phyloP scores from a whole-genome alignment of 2,113 vertebrate species.

The Physeter macrocephalus region DNA sequence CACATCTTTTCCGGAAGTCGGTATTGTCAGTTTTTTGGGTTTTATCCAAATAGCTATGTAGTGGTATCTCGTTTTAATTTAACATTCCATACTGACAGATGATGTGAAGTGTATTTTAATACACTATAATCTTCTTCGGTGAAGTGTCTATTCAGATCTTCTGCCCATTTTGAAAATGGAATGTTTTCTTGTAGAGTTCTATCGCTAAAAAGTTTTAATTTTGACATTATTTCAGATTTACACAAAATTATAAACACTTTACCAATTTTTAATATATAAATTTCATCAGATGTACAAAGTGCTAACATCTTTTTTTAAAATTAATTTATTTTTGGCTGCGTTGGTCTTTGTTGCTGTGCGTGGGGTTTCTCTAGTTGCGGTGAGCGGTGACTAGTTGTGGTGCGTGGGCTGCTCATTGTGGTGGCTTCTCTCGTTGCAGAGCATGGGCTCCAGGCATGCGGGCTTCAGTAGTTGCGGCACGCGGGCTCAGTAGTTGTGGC shows the following conservation, averaged over 20 bases:
- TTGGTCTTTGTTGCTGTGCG: too few relatives aligned
- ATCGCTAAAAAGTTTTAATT: not conserved
- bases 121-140: not conserved
- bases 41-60: not conserved
- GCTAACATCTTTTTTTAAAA: not conserved
- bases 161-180: not conserved
- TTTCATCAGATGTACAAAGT: not conserved
- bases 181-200: not conserved
- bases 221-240: not conserved
- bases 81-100: not conserved
- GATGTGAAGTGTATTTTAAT: not conserved
- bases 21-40: not conserved
- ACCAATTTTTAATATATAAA: not conserved
- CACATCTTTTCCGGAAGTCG: not conserved
- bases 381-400: too few relatives aligned
- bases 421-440: too few relatives aligned
- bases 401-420: too few relatives aligned
- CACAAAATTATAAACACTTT: not conserved
- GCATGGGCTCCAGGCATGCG: too few relatives aligned
- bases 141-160: not conserved
- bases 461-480: too few relatives aligned
- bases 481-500: too few relatives aligned
- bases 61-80: not conserved
- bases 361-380: too few relatives aligned
- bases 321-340: too few relatives aligned